These are phyloP conservation scores for Sus scrofa DNA, from an alignment of 2,113 vertebrate genomes.

Conservation along the genomic window DNA sequence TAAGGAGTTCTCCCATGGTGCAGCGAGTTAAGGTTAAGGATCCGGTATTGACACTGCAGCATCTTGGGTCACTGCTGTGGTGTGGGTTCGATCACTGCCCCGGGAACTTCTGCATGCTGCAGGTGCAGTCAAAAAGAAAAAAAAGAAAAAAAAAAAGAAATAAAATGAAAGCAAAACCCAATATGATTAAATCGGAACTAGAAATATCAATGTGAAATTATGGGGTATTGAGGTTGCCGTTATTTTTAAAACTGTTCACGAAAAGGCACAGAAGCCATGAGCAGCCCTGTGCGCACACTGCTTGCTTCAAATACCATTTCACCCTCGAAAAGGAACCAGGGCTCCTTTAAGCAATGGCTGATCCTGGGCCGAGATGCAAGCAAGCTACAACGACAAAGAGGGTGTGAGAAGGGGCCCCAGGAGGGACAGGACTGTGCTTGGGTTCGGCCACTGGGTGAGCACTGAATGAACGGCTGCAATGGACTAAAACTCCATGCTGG, in stretches of 20 bases:
- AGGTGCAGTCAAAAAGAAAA: no score
- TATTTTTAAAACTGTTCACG: slow-evolving; percentile 32
- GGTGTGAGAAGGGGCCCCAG: no score
- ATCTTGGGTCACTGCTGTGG: no score
- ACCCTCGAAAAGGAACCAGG: background rate
- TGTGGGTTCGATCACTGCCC: no score
- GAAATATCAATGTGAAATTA: background rate
- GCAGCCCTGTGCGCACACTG: background rate
- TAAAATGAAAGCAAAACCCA: background rate
- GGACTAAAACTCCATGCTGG: background rate
- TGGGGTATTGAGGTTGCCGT: background rate
- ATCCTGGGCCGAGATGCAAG: background rate
- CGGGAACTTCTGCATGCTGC: no score
- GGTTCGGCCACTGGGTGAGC: background rate
- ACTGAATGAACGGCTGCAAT: background rate
- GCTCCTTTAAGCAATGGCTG: background rate
- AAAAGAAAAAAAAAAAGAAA: no score
- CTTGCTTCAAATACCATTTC: background rate
- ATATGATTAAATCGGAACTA: background rate
- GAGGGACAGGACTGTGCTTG: background rate
- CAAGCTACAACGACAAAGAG: background rate
- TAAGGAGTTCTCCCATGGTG: no score
- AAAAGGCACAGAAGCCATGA: background rate
- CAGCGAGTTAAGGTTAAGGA: no score
- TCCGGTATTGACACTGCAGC: no score